These are phyloP conservation scores for Anabacerthia variegaticeps DNA, from an alignment of 2,797 vertebrate genomes.

Conservation along the genomic window DNA sequence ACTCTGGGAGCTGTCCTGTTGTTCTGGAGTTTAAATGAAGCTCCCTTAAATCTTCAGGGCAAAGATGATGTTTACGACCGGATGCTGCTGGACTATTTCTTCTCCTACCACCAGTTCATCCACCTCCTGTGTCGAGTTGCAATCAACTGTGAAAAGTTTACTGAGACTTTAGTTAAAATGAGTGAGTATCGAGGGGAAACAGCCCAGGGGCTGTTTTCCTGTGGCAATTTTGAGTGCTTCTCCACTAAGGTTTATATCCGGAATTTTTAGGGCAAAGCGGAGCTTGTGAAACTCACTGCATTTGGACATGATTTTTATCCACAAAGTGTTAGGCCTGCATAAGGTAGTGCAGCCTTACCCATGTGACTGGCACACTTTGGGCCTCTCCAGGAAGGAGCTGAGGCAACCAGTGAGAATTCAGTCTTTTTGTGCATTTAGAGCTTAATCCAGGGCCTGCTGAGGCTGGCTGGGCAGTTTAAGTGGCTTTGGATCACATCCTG, in stretches of 20 bases:
- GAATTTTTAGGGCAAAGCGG: not conserved
- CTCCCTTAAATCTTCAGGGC: slow-evolving; percentile 84
- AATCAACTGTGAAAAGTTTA: slow-evolving; percentile 99
- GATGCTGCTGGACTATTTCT: slow-evolving; percentile 97
- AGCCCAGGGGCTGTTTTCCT: not conserved
- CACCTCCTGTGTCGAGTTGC: slow-evolving; percentile 97
- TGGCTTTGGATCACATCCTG: not conserved
- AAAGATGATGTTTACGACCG: slow-evolving; percentile 98
- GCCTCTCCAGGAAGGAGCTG: not conserved
- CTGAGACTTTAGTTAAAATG: slow-evolving; percentile 96
- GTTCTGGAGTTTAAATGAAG: slow-evolving; percentile 18
- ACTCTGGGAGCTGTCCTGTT: not conserved
- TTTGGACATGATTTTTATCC: not conserved
- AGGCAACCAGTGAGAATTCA: not conserved
- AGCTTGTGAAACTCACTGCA: not conserved
- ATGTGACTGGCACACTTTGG: fast-evolving
- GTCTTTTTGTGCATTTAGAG: not conserved
- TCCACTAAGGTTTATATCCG: not conserved
- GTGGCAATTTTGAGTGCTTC: not conserved
- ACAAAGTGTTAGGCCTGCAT: fast-evolving
- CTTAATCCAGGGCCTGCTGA: not conserved
- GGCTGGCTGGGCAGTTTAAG: not conserved
- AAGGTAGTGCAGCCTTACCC: not conserved
- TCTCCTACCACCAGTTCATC: slow-evolving; percentile 98
- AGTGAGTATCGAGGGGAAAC: slow-evolving; percentile 83